Evolutionary conservation across 2,888 invertebrate species (phyloP), one percentile per base, ranked within the genome.

Genomic region (Caenorhabditis panamensis): DNA sequence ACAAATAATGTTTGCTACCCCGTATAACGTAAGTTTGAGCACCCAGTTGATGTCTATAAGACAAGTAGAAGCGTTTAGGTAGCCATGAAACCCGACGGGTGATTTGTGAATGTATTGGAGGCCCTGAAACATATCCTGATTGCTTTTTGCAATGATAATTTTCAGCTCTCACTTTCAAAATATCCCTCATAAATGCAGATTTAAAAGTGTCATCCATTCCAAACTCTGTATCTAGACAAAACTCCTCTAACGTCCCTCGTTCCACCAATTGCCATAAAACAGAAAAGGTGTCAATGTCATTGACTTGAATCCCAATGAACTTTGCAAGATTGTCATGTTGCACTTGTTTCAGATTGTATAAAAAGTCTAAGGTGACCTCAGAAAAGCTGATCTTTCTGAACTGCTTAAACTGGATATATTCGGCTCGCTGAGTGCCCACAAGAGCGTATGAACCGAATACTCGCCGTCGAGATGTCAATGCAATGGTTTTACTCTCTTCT

Each of bases 11-110:
- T 86, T 86, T 9, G 76, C 53, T 4, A 88, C 73, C 13, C 90
- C 90, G 67, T 88, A 90, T 36, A 87, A 76, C 8, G 90, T 84
- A 26, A 90, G 67, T 66, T 86, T 89, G 22, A 89, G 58, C 11
- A 90, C 90, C 90, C 90, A 90, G 63, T 90, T 89, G n/a, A 83
- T 82, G 63, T 90, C 90, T 64, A 90, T 88, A 26, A 90, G 80
- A 71, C 90, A 90, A 49, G 84, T 89, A 16, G 82, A 44, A 8
- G 83, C 56, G 41, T 63, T 84, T 31, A 90, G 73, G 20, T 87
- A 73, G 2, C 90, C 90, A 59, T 90, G 90, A 54, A 85, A 88
- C 6, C 86, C 86, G 51, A 89, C 79, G 0, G 85, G 53, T 1
- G 87, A 85, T 58, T 88, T 88, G 77, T 90, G 90, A 6, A 90